Evolutionary conservation across 2,888 invertebrate species (phyloP).

Genomic region (Athalia rosae): DNA sequence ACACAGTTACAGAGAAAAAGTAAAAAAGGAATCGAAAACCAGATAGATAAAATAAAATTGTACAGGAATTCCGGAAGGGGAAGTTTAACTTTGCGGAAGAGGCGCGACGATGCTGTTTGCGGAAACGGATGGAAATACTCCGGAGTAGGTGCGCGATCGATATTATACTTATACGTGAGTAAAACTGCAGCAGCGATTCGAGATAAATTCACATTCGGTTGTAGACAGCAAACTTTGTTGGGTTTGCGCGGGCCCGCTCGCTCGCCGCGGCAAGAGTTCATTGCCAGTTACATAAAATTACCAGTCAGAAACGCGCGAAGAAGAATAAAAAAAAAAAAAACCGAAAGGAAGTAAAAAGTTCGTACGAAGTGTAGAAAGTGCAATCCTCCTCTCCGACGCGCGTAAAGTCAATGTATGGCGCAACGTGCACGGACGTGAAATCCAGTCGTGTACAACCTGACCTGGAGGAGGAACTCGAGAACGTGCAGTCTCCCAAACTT

Average conservation of each 20-base stretch:
- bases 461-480: constrained; percentile 9
- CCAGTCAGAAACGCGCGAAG: constrained; percentile 49
- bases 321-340: background rate
- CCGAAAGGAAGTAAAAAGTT: background rate
- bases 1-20: background rate
- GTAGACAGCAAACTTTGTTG: constrained; percentile 7
- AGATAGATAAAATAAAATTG: constrained; percentile 29
- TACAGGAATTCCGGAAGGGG: background rate
- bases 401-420: constrained; percentile 41
- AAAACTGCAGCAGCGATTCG: background rate
- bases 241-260: background rate
- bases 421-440: constrained; percentile 45
- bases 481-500: background rate
- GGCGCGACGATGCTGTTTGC: background rate
- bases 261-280: constrained; percentile 59
- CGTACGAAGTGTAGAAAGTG: constrained; percentile 64
- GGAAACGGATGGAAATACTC: background rate
- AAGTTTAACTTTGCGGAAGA: background rate
- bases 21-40: constrained; percentile 23
- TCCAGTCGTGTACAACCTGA: background rate
- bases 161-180: background rate
- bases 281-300: constrained; percentile 69
- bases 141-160: no score
- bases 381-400: constrained; percentile 48
- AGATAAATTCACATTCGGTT: background rate